A percentile compares a stretch with the other conserved stretches of the same genome.
These are phyloP conservation scores for Mobula hypostoma DNA, from an alignment of 2,113 vertebrate species.

Conservation along the genomic window DNA sequence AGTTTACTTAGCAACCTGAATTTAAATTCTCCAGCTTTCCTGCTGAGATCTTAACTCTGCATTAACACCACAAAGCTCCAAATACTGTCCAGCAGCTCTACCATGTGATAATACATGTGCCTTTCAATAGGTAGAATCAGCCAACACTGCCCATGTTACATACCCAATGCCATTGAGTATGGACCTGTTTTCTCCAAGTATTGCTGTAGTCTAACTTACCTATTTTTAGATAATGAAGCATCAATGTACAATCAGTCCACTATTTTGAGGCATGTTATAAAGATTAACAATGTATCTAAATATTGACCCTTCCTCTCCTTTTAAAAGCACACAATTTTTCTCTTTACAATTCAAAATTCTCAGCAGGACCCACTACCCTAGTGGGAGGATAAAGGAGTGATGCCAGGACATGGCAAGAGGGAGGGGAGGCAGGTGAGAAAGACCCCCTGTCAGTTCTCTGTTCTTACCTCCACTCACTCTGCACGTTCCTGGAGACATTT, in stretches of 20 bases:
- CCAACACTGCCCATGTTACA: too few relatives aligned
- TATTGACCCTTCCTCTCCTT: too few relatives aligned
- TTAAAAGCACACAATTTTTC: neutral
- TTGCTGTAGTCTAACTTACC: too few relatives aligned
- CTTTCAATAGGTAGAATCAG: neutral
- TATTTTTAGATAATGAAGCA: neutral
- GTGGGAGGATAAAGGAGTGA: neutral
- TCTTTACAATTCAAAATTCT: neutral
- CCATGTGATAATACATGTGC: neutral
- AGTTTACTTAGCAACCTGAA: too few relatives aligned
- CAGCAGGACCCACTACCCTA: neutral
- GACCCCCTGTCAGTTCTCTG: constrained; percentile 11
- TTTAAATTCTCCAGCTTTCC: neutral
- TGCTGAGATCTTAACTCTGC: neutral
- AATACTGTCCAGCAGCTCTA: neutral
- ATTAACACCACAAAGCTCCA: neutral
- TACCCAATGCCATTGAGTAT: too few relatives aligned
- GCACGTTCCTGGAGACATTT: constrained; percentile 17
- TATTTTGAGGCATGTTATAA: neutral
- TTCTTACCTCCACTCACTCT: constrained; percentile 34
- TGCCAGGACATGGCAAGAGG: neutral
- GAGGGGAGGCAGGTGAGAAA: neutral
- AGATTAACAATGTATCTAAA: neutral
- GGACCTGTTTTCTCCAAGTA: neutral
- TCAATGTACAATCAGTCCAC: neutral